Evolutionary conservation across 2,888 invertebrate genomes (phyloP).

Genomic region (Pseudeuparius sepicola): DNA sequence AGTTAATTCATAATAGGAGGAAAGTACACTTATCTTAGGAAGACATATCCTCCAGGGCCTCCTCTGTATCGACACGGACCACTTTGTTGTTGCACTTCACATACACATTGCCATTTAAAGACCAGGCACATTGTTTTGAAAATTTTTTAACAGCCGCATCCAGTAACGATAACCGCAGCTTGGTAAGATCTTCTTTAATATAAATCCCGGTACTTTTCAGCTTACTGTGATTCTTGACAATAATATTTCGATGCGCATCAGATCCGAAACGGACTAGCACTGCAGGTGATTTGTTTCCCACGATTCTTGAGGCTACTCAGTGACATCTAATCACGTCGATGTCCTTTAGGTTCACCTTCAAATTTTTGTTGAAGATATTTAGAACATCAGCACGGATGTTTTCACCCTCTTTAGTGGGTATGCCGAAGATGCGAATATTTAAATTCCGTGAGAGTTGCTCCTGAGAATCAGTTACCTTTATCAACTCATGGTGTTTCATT

Average conservation of each 20-base stretch:
- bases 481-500: neutral
- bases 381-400: no score
- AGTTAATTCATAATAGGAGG: neutral
- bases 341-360: neutral
- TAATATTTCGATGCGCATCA: neutral
- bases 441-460: neutral
- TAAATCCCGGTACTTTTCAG: slow-evolving; percentile 10
- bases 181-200: slow-evolving; percentile 11
- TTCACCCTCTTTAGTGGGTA: no score
- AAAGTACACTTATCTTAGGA: no score
- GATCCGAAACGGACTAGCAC: neutral
- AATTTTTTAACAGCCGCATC: slow-evolving; percentile 8
- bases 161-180: slow-evolving; percentile 7
- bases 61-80: slow-evolving; percentile 7
- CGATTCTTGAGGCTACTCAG: neutral
- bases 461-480: neutral
- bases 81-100: slow-evolving; percentile 5
- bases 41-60: no score
- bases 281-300: neutral
- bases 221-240: neutral
- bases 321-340: slow-evolving; percentile 1
- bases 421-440: no score
- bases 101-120: slow-evolving; percentile 9
- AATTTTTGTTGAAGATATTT: neutral
- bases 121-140: slow-evolving; percentile 8